phyloP scores from a whole-genome alignment of 1,140 invertebrate genomes.

The Leptinotarsa lineolata region DNA sequence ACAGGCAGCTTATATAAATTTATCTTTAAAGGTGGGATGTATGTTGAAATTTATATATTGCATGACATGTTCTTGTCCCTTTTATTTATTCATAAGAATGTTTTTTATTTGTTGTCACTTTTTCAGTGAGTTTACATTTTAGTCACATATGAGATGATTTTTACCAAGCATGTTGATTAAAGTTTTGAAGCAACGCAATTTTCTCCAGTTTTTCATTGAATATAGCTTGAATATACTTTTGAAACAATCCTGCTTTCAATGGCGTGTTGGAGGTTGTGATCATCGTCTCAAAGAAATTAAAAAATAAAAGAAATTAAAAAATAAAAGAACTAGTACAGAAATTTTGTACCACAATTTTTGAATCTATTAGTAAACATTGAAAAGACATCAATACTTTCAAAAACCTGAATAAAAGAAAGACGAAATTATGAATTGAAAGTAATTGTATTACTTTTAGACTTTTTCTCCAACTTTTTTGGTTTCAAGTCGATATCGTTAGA shows the following conservation, averaged over 20 bases:
- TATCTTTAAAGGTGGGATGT: conserved; percentile 53
- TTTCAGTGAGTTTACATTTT: conserved; percentile 19
- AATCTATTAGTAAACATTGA: no score
- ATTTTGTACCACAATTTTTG: no score
- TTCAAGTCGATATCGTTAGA: no score
- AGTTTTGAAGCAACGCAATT: conserved; percentile 1
- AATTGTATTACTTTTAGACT: no score
- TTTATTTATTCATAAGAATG: conserved; percentile 27
- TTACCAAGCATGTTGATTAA: neutral
- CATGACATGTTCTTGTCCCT: conserved; percentile 29
- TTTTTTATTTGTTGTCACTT: conserved; percentile 30
- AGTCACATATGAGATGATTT: neutral
- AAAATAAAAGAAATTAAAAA: no score
- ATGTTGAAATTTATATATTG: conserved; percentile 19
- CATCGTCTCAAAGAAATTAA: no score
- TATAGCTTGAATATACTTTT: neutral
- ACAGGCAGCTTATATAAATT: conserved; percentile 51
- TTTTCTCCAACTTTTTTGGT: no score
- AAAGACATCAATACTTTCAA: no score
- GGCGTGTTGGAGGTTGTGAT: no score
- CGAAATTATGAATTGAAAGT: no score
- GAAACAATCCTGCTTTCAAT: neutral
- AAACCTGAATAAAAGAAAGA: no score
- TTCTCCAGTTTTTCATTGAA: neutral
- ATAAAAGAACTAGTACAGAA: no score